Base-by-base conservation (phyloP, 2,113 vertebrate genomes). In the Euleptes europaea region DNA sequence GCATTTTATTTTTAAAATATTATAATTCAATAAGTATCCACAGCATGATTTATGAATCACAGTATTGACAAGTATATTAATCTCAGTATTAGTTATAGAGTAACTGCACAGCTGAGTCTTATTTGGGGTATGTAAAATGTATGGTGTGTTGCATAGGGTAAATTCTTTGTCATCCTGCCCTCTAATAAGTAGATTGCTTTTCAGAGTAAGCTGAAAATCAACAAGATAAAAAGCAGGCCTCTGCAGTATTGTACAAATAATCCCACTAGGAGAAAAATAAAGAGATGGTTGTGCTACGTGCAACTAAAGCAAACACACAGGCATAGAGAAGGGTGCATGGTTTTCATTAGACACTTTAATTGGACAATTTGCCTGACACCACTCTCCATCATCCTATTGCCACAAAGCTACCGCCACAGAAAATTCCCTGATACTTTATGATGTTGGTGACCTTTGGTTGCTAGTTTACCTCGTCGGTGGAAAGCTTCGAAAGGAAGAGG, bases 181-280 rank as follows among this genome's bases (percentile, higher is more conserved):
- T 73, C 89, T 74, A 5, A 73, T 0, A 1, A 17, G 15, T 40
- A 44, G 33, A 74, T 35, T 83, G 44, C 38, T 40, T 84, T 78
- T 85, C 72, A 76, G 3, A 89, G n/a, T 78, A 33, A 67, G 73
- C 44, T 21, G 72, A 42, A 86, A 42, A 31, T 76, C 84, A 82
- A 42, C 42, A 78, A 57, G 82, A 80, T 44, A 0, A 0, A 74
- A 91, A 92, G 70, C 70, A 89, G 73, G 49, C 83, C 44, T 88
- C 89, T 75, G 35, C 33, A 76, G 33, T 9, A 38, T 47, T 42
- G 76, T 72, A 54, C 35, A 87, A 84, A 86, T 83, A 86, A 84
- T 26, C 8, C 28, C 44, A 69, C 51, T 49, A 51, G 67, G 87
- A 86, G 15, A 33, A 60, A 81, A 79, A 42, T 76, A 84, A 42